A percentile compares a stretch with the other conserved stretches of the same genome.
phyloP scores from a whole-genome alignment of 2,888 invertebrate species.

The Siphonodentalium dalli region DNA sequence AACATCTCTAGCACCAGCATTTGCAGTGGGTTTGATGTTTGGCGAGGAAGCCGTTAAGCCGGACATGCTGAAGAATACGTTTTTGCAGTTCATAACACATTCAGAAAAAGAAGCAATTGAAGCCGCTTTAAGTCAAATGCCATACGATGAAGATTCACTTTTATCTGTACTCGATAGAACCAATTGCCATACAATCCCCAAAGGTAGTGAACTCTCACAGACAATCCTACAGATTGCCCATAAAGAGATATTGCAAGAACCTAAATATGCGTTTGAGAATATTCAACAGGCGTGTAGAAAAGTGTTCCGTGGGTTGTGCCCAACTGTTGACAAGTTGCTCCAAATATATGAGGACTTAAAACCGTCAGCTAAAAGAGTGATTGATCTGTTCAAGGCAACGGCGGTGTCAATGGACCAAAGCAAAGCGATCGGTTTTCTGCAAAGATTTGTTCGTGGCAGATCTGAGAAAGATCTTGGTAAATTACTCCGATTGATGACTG shows the following conservation, averaged over 20 bases:
- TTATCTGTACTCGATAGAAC: slow-evolving; percentile 5
- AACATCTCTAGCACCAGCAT: slow-evolving; percentile 9
- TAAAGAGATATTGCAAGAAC: slow-evolving; percentile 10
- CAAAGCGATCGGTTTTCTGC: slow-evolving; percentile 1
- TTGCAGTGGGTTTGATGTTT: slow-evolving; percentile 8
- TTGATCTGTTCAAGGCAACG: not conserved
- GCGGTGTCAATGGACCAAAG: slow-evolving; percentile 12
- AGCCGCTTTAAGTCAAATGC: not conserved
- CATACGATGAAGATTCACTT: slow-evolving; percentile 4
- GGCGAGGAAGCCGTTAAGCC: slow-evolving; percentile 17
- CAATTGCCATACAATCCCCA: slow-evolving; percentile 4
- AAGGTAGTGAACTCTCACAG: not conserved
- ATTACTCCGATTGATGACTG: slow-evolving; percentile 7
- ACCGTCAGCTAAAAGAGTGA: not conserved
- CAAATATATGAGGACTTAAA: not conserved
- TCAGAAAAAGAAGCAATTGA: slow-evolving; percentile 15
- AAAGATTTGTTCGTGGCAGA: slow-evolving; percentile 13
- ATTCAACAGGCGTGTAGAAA: too few species aligned
- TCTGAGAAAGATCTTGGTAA: slow-evolving; percentile 1
- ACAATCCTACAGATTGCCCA: slow-evolving; percentile 12
- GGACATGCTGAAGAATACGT: slow-evolving; percentile 10
- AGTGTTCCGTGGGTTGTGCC: too few species aligned
- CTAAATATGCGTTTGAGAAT: slow-evolving; percentile 15
- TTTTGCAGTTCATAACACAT: slow-evolving; percentile 7
- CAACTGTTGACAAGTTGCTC: not conserved